phyloP scores from a whole-genome alignment of 2,113 vertebrate species.

The Ameiurus melas region DNA sequence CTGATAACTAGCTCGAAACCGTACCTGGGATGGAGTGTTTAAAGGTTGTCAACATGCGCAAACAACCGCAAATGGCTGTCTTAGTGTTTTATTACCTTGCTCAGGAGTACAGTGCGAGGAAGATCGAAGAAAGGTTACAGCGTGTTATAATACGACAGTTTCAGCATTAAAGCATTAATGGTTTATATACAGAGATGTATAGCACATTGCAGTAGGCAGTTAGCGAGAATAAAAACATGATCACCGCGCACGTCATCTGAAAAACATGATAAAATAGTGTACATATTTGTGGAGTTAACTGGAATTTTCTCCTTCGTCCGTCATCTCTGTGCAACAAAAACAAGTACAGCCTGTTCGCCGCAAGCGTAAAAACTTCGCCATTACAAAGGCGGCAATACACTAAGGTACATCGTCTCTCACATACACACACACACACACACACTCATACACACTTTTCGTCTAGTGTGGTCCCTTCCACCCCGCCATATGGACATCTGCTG shows the following conservation, averaged over 20 bases:
- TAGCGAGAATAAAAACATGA: background rate
- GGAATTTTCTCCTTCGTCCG: background rate
- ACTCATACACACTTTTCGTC: background rate
- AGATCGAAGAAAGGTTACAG: background rate
- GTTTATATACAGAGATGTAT: background rate
- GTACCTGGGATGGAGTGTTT: background rate
- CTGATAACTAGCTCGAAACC: background rate
- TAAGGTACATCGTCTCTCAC: slow-evolving; percentile 1
- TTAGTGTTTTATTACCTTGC: slow-evolving; percentile 4
- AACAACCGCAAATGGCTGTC: background rate
- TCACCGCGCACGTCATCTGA: background rate
- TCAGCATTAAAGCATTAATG: slow-evolving; percentile 1
- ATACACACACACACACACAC: background rate
- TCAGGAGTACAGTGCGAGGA: background rate
- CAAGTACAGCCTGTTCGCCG: background rate
- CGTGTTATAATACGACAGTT: slow-evolving; percentile 1
- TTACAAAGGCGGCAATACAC: slow-evolving; percentile 16
- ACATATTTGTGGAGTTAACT: background rate
- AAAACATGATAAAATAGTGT: background rate
- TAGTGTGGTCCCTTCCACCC: slow-evolving; percentile 3
- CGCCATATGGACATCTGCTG: slow-evolving; percentile 39
- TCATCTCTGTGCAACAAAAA: slow-evolving; percentile 11
- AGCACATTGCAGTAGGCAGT: background rate
- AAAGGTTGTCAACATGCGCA: background rate
- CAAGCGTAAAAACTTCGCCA: background rate